Conservation (phyloP, 2,888 invertebrate species). For the Neuroscelio doddi region DNA sequence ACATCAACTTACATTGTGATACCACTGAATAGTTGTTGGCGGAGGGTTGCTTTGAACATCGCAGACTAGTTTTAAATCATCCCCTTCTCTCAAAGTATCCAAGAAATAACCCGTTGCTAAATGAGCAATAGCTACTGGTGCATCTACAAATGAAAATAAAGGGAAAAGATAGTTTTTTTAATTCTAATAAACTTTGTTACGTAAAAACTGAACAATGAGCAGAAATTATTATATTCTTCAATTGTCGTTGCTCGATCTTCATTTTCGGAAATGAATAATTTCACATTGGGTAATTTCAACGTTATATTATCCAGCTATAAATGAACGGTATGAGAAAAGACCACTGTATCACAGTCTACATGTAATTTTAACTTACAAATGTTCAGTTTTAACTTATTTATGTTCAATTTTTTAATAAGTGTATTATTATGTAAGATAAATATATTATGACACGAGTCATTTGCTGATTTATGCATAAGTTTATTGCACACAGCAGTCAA, state of each 20-base stretch:
- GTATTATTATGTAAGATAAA: no score
- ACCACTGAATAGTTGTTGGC: conserved; percentile 84
- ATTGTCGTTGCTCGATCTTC: conserved; percentile 14
- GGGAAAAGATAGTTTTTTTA: conserved; percentile 21
- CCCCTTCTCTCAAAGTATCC: conserved; percentile 82
- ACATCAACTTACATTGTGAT: conserved; percentile 81
- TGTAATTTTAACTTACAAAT: conserved; percentile 27
- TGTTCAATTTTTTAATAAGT: no score
- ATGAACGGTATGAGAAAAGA: no score
- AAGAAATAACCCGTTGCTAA: conserved; percentile 77
- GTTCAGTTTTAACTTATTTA: no score
- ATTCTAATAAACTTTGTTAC: conserved; percentile 27
- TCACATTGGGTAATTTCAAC: conserved; percentile 22
- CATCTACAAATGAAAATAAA: conserved; percentile 76
- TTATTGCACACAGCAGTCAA: no score
- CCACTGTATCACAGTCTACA: conserved; percentile 25
- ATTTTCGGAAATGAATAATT: conserved; percentile 24
- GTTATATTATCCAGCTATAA: no score
- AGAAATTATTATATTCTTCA: conserved; percentile 20
- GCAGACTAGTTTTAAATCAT: conserved; percentile 84
- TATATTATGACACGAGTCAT: no score
- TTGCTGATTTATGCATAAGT: no score
- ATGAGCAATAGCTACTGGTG: conserved; percentile 83
- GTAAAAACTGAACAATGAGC: conserved; percentile 24
- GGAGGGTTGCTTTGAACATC: conserved; percentile 85